A percentile compares a stretch with the other conserved stretches of the same genome.
Evolutionary conservation across 2,888 invertebrate genomes (phyloP).

Genomic region (Hofmannophila pseudospretella): DNA sequence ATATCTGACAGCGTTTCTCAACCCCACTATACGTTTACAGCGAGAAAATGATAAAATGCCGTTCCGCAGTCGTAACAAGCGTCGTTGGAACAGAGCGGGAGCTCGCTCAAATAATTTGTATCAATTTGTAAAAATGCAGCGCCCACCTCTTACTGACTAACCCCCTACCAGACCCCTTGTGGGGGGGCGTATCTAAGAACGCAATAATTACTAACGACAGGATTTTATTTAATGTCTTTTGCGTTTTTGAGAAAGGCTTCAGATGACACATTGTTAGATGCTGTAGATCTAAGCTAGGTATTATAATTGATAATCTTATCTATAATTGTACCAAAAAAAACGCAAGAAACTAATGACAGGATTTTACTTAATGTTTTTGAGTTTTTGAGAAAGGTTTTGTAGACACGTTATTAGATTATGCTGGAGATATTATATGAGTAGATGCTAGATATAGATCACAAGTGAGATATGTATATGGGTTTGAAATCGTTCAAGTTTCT

Average conservation of each 20-base stretch:
- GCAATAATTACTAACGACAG: slow-evolving; percentile 60
- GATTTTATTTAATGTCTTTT: slow-evolving; percentile 14
- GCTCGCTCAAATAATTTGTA: slow-evolving; percentile 78
- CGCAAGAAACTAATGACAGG: no score
- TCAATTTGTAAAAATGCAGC: slow-evolving; percentile 78
- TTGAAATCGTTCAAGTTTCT: no score
- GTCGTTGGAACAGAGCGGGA: slow-evolving; percentile 75
- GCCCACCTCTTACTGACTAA: slow-evolving; percentile 37
- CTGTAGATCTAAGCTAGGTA: no score
- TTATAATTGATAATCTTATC: no score
- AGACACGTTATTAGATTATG: no score
- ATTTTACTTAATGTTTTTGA: no score
- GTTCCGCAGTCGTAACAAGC: slow-evolving; percentile 74
- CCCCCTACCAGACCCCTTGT: slow-evolving; percentile 33
- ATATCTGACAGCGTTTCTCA: slow-evolving; percentile 24
- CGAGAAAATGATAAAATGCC: slow-evolving; percentile 73
- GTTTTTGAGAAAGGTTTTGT: no score
- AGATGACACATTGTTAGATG: no score
- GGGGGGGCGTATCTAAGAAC: slow-evolving; percentile 41
- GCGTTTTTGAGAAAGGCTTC: neutral
- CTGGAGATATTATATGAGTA: no score
- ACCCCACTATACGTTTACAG: slow-evolving; percentile 26
- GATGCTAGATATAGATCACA: no score
- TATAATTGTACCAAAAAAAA: no score
- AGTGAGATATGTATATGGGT: no score